Percentiles rank a stretch among this genome's conserved stretches.
phyloP scores from a whole-genome alignment of 2,888 invertebrate species.

The Pristionchus entomophagus region DNA sequence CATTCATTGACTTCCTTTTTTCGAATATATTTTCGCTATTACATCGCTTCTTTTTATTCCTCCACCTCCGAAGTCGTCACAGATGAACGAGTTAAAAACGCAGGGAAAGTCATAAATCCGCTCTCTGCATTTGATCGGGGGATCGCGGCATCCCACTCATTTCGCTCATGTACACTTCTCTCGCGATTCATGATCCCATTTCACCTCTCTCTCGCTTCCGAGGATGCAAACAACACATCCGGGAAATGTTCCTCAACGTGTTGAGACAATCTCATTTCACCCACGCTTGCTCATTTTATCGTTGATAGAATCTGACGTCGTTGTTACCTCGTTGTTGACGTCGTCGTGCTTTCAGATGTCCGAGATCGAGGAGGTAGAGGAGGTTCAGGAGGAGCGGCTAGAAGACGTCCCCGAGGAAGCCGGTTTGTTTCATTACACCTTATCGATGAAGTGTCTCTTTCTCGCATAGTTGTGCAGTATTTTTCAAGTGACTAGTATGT shows the following conservation, averaged over 20 bases:
- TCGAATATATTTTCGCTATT: not conserved
- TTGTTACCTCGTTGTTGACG: too few relatives aligned
- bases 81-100: constrained; percentile 28
- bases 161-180: not conserved
- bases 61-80: constrained; percentile 24
- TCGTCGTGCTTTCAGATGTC: constrained; percentile 35
- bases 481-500: too few relatives aligned
- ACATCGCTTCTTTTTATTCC: constrained; percentile 1
- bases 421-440: not conserved
- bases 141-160: not conserved
- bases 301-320: not conserved
- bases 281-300: not conserved
- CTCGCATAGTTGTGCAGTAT: not conserved
- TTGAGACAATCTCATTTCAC: not conserved
- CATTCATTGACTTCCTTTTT: not conserved
- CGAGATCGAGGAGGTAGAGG: constrained; percentile 30
- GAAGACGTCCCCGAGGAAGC: constrained; percentile 1
- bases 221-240: not conserved
- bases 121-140: not conserved
- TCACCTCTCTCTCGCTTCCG: not conserved
- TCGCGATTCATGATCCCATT: not conserved
- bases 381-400: constrained; percentile 8
- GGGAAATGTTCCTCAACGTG: not conserved
- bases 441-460: not conserved
- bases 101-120: constrained; percentile 11